A percentile compares a stretch with the other conserved stretches of the same genome.
Evolutionary conservation across 2,888 invertebrate genomes (phyloP).

Genomic region (Aleiodes alternator): DNA sequence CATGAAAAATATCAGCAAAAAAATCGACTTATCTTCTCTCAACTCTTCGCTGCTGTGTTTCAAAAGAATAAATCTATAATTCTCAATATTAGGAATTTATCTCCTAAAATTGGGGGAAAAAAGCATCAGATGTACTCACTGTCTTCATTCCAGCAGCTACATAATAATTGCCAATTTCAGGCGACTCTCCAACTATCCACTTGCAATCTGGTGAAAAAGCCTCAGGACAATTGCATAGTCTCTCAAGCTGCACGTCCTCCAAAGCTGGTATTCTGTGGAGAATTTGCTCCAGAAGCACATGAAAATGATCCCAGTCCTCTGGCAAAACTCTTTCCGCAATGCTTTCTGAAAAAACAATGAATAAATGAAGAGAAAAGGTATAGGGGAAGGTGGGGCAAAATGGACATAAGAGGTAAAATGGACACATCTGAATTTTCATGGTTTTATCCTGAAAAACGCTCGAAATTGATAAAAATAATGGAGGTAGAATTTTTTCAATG

Average conservation of each 20-base stretch:
- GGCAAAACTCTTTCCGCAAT: conserved; percentile 82
- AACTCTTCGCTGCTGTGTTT: too few relatives aligned
- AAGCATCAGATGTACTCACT: conserved; percentile 54
- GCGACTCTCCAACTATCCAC: conserved; percentile 95
- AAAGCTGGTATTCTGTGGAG: conserved; percentile 89
- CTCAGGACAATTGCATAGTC: conserved; percentile 92
- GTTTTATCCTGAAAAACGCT: too few relatives aligned
- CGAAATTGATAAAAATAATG: too few relatives aligned
- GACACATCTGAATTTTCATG: too few relatives aligned
- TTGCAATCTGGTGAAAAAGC: conserved; percentile 98
- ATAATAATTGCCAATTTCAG: conserved; percentile 83
- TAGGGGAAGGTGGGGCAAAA: too few relatives aligned
- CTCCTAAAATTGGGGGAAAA: too few relatives aligned
- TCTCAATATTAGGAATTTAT: too few relatives aligned
- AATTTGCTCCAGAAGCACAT: conserved; percentile 89
- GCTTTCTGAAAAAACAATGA: conserved; percentile 74
- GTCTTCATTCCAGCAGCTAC: conserved; percentile 98
- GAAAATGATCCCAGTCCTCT: conserved; percentile 98
- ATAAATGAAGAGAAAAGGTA: conserved; percentile 1
- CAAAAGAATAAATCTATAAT: too few relatives aligned
- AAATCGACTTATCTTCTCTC: too few relatives aligned
- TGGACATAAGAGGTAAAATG: too few relatives aligned
- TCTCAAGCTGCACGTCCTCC: conserved; percentile 84
- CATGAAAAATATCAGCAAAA: too few relatives aligned
- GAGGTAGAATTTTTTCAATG: too few relatives aligned